These are phyloP conservation scores for Hemitrygon akajei DNA, from an alignment of 2,797 vertebrate species.

Conservation along the genomic window DNA sequence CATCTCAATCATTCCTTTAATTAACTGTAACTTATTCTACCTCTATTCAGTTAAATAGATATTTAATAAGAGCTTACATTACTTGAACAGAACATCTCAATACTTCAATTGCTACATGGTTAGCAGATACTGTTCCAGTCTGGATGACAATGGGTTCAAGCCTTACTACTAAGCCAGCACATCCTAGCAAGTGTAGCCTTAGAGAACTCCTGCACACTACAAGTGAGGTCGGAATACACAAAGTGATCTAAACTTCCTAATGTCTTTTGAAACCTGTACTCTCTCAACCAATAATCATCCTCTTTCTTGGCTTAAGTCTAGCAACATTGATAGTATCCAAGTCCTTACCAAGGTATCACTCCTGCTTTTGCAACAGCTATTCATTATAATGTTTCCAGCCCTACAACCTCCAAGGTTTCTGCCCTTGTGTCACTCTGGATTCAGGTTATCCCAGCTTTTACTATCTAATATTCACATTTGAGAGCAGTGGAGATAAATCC, in stretches of 20 bases:
- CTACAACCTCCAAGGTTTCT: neutral
- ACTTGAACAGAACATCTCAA: neutral
- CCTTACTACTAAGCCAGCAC: neutral
- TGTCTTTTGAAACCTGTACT: neutral
- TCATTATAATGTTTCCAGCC: neutral
- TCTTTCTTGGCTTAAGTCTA: neutral
- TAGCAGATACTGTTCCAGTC: neutral
- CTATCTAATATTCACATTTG: neutral
- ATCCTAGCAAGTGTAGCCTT: neutral
- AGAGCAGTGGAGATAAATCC: neutral
- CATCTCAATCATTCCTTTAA: neutral
- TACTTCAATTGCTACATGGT: neutral
- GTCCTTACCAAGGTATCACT: neutral
- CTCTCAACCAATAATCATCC: neutral
- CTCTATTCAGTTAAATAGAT: constrained; percentile 3
- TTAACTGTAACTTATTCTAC: neutral
- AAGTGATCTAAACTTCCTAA: neutral
- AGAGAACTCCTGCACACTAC: neutral
- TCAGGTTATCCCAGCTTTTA: neutral
- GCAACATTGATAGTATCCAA: too few relatives aligned
- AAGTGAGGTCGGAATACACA: neutral
- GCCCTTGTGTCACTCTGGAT: neutral
- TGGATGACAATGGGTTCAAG: neutral
- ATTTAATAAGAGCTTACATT: neutral
- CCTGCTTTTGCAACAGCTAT: neutral